Evolutionary conservation across 2,113 vertebrate genomes (phyloP), one percentile per base, ranked within the genome.

Genomic region (Solea senegalensis): DNA sequence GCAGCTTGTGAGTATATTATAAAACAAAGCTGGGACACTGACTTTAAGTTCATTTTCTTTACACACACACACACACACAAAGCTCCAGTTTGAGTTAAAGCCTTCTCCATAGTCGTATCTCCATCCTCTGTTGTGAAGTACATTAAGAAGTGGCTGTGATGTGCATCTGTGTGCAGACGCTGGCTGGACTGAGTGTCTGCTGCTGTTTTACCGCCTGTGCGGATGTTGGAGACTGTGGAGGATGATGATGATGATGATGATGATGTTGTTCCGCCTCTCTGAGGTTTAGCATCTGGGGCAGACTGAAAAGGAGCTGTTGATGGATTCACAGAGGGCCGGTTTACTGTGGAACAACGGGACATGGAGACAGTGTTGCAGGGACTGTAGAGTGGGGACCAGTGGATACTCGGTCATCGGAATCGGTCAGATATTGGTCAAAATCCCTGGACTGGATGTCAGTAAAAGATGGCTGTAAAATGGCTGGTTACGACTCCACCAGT

Each of bases 261-360:
- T 6, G 5, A 34, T 34, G 80, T 81, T 69, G 76, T 41, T 86
- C 80, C 61, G 75, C 55, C 63, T 71, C 74, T 60, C 43, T 34
- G 79, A 28, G 65, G 54, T 50, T 15, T 39, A 49, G 73, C 70
- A 80, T 86, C 72, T 82, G 84, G 65, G 59, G 61, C 65, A 62
- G 67, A 50, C 57, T 80, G 83, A 82, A 83, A 83, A 72, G 44
- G 15, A 1, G 52, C 74, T 71, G 78, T 80, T 83, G 85, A 90
- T 77, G 82, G 72, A 59, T 59, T 63, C 50, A 5, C 61, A 63
- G 64, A 62, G 60, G 26, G 52, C 45, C 14, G 45, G 0, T 21
- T 21, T 21, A 21, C 21, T 46, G 44, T 3, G 5, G 44, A 8
- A 6, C 44, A 46, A 46, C 21, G 21, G 5, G 51, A 26, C 16